phyloP scores from a whole-genome alignment of 2,113 vertebrate species.

The Paedocypris sp. region DNA sequence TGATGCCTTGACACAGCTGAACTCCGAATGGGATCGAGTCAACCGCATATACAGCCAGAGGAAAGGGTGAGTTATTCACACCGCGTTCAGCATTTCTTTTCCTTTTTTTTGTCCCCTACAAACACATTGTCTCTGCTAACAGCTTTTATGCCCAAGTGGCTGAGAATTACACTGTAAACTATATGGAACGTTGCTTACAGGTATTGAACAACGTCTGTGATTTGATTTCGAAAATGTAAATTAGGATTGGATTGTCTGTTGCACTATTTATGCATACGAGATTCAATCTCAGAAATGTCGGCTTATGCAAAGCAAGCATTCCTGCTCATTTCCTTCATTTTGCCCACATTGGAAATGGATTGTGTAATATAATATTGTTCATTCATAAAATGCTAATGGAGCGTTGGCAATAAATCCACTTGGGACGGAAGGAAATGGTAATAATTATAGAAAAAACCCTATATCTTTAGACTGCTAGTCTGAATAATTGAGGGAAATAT shows the following conservation, averaged over 20 bases:
- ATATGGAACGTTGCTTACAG: not conserved
- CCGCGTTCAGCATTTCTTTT: no score
- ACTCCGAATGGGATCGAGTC: slow-evolving; percentile 84
- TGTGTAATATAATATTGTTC: not conserved
- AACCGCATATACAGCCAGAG: slow-evolving; percentile 80
- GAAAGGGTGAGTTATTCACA: slow-evolving; percentile 78
- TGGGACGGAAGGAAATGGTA: not conserved
- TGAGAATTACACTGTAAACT: not conserved
- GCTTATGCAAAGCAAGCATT: not conserved
- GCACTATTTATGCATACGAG: no score
- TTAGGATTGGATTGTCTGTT: no score
- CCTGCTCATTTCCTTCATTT: not conserved
- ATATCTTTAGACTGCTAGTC: not conserved
- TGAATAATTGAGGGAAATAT: not conserved
- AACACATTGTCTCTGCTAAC: not conserved
- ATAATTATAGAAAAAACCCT: not conserved
- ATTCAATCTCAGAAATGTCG: no score
- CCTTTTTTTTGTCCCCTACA: no score
- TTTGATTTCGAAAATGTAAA: not conserved
- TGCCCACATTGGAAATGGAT: not conserved
- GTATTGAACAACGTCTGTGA: not conserved
- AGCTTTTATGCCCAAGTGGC: not conserved
- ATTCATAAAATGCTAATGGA: not conserved
- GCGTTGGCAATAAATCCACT: not conserved
- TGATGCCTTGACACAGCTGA: slow-evolving; percentile 75